phyloP scores from a whole-genome alignment of 2,888 invertebrate genomes.

The Strigamia transsilvanica region DNA sequence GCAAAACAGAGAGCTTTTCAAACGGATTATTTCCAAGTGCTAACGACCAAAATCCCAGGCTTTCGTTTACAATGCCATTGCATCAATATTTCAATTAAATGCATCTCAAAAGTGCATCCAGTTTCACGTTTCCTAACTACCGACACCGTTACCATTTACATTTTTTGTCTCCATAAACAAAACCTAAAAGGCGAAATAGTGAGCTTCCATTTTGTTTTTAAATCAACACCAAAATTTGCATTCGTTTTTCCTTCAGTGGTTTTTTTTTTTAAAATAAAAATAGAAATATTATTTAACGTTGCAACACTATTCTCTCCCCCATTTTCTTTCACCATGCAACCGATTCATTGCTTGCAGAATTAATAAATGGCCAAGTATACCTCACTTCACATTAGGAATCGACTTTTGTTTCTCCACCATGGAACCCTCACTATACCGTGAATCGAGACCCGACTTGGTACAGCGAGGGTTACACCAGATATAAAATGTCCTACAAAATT shows the following conservation, averaged over 20 bases:
- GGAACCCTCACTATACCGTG: too few relatives aligned
- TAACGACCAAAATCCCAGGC: not conserved
- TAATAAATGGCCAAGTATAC: not conserved
- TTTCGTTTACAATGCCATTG: slow-evolving; percentile 9
- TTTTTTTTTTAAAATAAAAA: too few relatives aligned
- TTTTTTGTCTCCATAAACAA: not conserved
- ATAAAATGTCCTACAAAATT: not conserved
- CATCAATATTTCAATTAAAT: slow-evolving; percentile 5
- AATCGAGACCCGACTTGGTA: too few relatives aligned
- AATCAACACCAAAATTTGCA: not conserved
- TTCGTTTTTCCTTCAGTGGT: too few relatives aligned
- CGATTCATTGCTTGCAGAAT: not conserved
- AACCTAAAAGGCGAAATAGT: not conserved
- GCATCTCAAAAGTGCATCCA: not conserved
- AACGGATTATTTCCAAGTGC: slow-evolving; percentile 6
- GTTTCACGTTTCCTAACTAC: not conserved
- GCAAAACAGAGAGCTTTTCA: not conserved
- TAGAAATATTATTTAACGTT: not conserved
- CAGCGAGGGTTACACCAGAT: not conserved
- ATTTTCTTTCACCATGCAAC: not conserved
- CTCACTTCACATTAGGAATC: too few relatives aligned
- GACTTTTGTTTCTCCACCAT: too few relatives aligned
- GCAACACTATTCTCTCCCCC: not conserved
- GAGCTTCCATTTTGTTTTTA: slow-evolving; percentile 13
- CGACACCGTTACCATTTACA: not conserved